Percentiles rank a stretch among this genome's conserved stretches.
Conservation (phyloP, 2,113 vertebrate species). For the Vicugna pacos region DNA sequence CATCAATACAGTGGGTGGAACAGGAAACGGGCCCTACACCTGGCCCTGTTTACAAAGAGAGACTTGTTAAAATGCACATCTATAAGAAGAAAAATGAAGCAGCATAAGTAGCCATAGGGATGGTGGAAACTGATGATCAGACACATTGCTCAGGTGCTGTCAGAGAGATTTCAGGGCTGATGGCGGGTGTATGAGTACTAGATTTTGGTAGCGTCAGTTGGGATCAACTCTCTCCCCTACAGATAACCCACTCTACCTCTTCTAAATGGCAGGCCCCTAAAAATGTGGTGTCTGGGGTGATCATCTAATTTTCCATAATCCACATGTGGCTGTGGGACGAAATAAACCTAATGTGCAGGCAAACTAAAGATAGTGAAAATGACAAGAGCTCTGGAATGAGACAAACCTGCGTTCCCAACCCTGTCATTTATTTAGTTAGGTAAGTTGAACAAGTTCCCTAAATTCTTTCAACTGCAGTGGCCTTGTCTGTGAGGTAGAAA, state of each 20-base stretch:
- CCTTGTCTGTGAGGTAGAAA: background rate
- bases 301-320: background rate
- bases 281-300: background rate
- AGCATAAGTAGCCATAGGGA: background rate
- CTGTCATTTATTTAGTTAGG: background rate
- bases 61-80: background rate
- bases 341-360: background rate
- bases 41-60: background rate
- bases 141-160: too few species aligned
- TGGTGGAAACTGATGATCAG: background rate
- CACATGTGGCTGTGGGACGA: background rate
- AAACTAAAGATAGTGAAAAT: background rate
- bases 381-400: background rate
- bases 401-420: background rate
- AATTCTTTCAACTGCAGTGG: background rate
- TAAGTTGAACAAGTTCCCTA: background rate
- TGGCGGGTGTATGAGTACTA: background rate
- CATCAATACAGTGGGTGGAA: background rate
- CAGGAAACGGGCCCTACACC: background rate
- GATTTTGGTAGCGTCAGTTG: background rate
- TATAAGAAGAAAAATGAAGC: background rate
- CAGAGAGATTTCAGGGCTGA: background rate
- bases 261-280: background rate
- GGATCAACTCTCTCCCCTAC: background rate
- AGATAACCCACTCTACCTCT: rapidly evolving